Base-by-base conservation (phyloP, 2,113 vertebrate species). In the Sakesphorus luctuosus region DNA sequence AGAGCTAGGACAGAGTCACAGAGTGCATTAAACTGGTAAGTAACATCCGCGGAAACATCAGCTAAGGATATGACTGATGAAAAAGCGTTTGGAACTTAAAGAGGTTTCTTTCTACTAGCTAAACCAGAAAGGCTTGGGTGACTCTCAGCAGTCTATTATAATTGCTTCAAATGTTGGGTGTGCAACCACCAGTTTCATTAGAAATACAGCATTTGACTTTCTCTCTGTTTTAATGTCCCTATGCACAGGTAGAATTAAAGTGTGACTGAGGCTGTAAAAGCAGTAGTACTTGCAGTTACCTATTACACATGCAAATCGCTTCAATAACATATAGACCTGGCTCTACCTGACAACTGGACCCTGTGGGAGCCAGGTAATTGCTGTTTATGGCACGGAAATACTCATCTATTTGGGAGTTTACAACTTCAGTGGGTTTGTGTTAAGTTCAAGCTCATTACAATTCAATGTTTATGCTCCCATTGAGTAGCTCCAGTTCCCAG, bases 101-200 rank as follows among this genome's bases (percentile, higher is more conserved):
- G 40, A 78, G 14, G 18, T 49, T 93, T 84, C 69, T 59, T 78
- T 89, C 63, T 67, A 25, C 66, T 25, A 72, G 74, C 75, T 89
- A 83, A 95, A 91, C 61, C 84, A 96, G 94, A 93, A 81, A 33
- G 77, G 56, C 67, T 85, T 80, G 67, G 75, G 50, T 85, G 62
- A 87, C 53, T 82, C 81, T 84, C 40, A 55, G 33, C 24, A 52
- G 56, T 52, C 59, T 71, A 35, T 44, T 87, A 89, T 13, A 89
- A 21, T 2, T 65, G 38, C 53, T 89, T 94, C 82, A 90, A 92
- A 76, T 29, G 11, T 28, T 49, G 68, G 43, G 29, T 50, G 58
- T 67, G 17, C 84, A 94, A 67, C 56, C 38, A 78, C 49, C 38
- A 74, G 75, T 63, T 90, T 68, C 46, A 56, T 56, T 73, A 92